Evolutionary conservation across 2,797 vertebrate species (phyloP).

Genomic region (Chelidonichthys spinosus): DNA sequence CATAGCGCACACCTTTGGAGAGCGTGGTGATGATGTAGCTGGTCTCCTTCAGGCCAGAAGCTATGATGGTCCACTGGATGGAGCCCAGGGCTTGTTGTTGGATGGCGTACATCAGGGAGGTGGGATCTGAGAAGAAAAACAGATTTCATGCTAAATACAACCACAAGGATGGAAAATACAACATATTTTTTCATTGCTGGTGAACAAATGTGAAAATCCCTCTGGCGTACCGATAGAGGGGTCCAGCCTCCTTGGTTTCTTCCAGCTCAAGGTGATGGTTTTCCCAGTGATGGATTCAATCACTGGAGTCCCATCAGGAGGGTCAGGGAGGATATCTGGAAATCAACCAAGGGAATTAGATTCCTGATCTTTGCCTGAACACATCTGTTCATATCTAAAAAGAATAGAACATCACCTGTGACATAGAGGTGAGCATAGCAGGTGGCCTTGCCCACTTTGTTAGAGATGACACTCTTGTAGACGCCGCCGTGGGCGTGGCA

Average conservation of each 20-base stretch:
- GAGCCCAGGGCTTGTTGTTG: slow-evolving; percentile 96
- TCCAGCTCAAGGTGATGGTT: slow-evolving; percentile 91
- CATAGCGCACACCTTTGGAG: slow-evolving; percentile 90
- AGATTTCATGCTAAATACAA: not conserved
- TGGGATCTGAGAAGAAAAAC: slow-evolving; percentile 83
- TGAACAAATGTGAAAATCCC: not conserved
- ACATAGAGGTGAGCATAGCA: slow-evolving; percentile 98
- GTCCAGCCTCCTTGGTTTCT: slow-evolving; percentile 93
- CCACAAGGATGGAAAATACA: not conserved
- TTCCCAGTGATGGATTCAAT: slow-evolving; percentile 91
- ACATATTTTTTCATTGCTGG: not conserved
- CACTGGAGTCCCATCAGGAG: slow-evolving; percentile 91
- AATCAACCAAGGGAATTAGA: slow-evolving; percentile 9
- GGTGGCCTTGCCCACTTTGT: slow-evolving; percentile 98
- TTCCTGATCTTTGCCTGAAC: not conserved
- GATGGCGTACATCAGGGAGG: slow-evolving; percentile 90
- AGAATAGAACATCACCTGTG: slow-evolving; percentile 84
- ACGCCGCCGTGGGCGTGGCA: slow-evolving; percentile 93
- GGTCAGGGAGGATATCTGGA: slow-evolving; percentile 94
- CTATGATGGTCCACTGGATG: slow-evolving; percentile 93
- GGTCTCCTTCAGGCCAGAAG: slow-evolving; percentile 87
- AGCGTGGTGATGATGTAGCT: slow-evolving; percentile 86
- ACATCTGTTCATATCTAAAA: not conserved
- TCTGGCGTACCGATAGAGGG: slow-evolving; percentile 89
- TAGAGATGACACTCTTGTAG: slow-evolving; percentile 99